phyloP scores from a whole-genome alignment of 2,797 vertebrate genomes.

The Arremon brunneinucha region DNA sequence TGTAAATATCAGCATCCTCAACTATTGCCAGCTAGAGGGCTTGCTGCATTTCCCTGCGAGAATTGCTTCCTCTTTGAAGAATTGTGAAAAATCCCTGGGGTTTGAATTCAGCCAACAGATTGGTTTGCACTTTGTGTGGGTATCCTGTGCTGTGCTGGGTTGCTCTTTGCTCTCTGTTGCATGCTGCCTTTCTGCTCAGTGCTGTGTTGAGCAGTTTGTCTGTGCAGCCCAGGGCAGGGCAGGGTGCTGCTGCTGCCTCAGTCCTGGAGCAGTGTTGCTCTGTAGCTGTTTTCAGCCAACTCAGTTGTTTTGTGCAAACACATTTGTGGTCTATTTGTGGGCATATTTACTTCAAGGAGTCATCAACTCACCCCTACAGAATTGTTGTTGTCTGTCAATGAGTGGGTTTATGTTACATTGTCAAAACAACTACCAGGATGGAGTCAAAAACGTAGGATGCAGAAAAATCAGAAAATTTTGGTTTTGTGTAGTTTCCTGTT shows the following conservation, averaged over 20 bases:
- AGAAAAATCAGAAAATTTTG: neutral
- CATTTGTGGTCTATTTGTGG: neutral
- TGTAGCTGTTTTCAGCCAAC: neutral
- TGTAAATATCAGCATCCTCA: conserved; percentile 27
- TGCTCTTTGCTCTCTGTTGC: neutral
- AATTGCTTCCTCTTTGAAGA: conserved; percentile 13
- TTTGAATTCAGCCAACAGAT: neutral
- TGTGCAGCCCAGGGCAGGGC: neutral
- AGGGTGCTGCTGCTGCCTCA: neutral
- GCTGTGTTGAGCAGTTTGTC: neutral
- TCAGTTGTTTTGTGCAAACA: neutral
- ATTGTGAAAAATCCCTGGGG: neutral
- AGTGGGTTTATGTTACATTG: conserved; percentile 28
- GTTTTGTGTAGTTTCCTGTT: neutral
- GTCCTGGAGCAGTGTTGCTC: neutral
- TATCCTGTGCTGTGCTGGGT: neutral
- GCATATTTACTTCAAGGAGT: neutral
- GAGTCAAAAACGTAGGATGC: conserved; percentile 18
- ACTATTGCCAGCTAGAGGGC: conserved; percentile 39
- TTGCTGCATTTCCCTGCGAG: neutral
- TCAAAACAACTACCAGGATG: neutral
- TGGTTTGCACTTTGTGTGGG: neutral
- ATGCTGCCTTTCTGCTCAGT: neutral
- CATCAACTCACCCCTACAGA: neutral
- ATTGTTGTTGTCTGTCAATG: conserved; percentile 4